A percentile compares a stretch with the other conserved stretches of the same genome.
Conservation (phyloP, 1,140 invertebrate genomes). For the Apis florea region DNA sequence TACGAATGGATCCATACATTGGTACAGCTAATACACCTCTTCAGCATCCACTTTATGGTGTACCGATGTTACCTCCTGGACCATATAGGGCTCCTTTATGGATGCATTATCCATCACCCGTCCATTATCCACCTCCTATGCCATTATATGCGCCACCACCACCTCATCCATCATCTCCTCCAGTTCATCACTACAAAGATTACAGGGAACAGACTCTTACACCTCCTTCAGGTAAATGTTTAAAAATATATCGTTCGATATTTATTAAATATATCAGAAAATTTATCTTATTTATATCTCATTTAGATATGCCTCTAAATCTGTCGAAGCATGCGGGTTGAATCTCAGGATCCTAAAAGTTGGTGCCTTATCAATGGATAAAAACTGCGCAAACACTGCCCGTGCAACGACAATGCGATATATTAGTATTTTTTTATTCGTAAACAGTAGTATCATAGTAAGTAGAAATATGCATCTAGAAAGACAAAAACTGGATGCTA, state of each 20-base stretch:
- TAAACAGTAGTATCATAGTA: constrained; percentile 75
- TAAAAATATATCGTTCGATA: not conserved
- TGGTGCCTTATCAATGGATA: constrained; percentile 79
- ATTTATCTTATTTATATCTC: not conserved
- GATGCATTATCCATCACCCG: constrained; percentile 81
- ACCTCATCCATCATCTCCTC: constrained; percentile 74
- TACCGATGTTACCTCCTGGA: constrained; percentile 77
- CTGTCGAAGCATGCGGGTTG: constrained; percentile 81
- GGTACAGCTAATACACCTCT: constrained; percentile 71
- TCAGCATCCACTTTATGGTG: constrained; percentile 76
- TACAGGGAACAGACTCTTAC: constrained; percentile 79
- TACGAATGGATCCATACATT: constrained; percentile 74
- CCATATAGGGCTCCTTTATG: constrained; percentile 80
- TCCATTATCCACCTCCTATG: constrained; percentile 78
- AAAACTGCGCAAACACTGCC: constrained; percentile 77
- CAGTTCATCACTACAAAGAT: constrained; percentile 78
- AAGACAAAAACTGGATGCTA: constrained; percentile 67
- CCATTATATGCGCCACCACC: constrained; percentile 75
- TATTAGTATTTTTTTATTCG: constrained; percentile 80
- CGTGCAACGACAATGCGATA: constrained; percentile 79
- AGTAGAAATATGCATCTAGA: constrained; percentile 70
- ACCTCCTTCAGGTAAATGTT: constrained; percentile 77
- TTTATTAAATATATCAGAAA: not conserved
- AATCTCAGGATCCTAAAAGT: constrained; percentile 79
- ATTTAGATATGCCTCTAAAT: constrained; percentile 80